phyloP scores from a whole-genome alignment of 2,797 vertebrate genomes.

The Malurus leucopterus region DNA sequence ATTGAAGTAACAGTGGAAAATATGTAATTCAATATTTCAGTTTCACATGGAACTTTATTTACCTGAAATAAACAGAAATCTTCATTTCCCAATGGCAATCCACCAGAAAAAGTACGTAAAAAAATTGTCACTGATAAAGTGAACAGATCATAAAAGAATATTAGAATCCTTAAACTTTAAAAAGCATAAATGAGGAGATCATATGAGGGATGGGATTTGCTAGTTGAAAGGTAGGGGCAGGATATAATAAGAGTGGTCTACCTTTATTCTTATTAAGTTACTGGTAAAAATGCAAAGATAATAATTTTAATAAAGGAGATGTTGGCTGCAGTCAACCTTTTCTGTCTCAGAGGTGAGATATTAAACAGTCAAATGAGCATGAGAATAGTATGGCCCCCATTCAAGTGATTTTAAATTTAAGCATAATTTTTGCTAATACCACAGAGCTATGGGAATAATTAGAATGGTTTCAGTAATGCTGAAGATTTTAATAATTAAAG shows the following conservation, averaged over 20 bases:
- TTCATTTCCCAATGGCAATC: constrained; percentile 54
- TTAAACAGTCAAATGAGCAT: constrained; percentile 59
- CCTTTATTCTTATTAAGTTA: constrained; percentile 32
- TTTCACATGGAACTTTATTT: constrained; percentile 47
- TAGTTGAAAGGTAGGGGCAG: constrained; percentile 24
- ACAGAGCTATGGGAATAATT: constrained; percentile 71
- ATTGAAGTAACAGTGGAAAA: neutral
- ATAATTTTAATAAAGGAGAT: constrained; percentile 63
- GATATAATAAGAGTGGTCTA: constrained; percentile 39
- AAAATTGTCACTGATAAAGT: constrained; percentile 61
- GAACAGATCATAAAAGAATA: constrained; percentile 69
- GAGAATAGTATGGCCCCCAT: constrained; percentile 52
- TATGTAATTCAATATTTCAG: neutral
- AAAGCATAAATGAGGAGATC: constrained; percentile 64
- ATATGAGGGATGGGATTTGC: constrained; percentile 61
- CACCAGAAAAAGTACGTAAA: constrained; percentile 55
- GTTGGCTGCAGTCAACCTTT: constrained; percentile 53
- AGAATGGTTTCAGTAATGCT: constrained; percentile 64
- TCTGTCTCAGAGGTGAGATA: constrained; percentile 65
- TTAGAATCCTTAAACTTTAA: constrained; percentile 65
- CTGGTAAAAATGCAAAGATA: constrained; percentile 54
- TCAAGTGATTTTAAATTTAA: constrained; percentile 72
- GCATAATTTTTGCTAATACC: constrained; percentile 70
- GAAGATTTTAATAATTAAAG: constrained; percentile 75
- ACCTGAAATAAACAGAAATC: constrained; percentile 32